Percentiles rank a stretch among this genome's conserved stretches.
Conservation (phyloP, 1,140 invertebrate genomes). For the Philotrypesis tridentata region DNA sequence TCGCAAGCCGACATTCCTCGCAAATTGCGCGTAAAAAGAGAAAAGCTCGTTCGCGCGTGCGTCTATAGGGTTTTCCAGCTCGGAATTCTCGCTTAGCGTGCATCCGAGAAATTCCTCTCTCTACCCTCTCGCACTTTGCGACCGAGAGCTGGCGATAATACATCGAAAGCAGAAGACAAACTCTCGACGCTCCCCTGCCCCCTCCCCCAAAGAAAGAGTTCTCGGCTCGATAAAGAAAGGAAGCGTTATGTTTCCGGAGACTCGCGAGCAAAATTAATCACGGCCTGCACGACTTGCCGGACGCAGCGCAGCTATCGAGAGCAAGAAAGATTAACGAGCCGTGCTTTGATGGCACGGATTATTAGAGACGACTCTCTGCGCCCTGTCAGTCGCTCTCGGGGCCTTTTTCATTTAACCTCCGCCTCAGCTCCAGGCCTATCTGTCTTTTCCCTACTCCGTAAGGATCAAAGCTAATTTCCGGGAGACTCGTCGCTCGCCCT, state of each 20-base stretch:
- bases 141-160: background rate
- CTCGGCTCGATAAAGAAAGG: background rate
- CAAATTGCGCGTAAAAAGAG: no score
- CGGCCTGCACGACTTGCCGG: slow-evolving; percentile 17
- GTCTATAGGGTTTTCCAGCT: no score
- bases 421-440: background rate
- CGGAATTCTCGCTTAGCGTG: no score
- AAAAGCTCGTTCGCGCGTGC: no score
- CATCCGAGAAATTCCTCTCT: no score
- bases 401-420: background rate
- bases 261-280: slow-evolving; percentile 41
- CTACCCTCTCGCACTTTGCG: no score
- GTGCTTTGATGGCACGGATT: slow-evolving; percentile 1
- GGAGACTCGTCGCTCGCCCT: no score
- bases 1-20: no score
- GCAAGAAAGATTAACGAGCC: slow-evolving; percentile 57
- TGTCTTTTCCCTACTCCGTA: slow-evolving; percentile 11
- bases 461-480: background rate
- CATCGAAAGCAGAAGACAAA: no score
- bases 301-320: slow-evolving; percentile 43
- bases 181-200: background rate
- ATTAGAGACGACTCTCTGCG: background rate
- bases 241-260: background rate
- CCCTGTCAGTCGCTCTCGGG: background rate
- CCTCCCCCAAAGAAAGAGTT: background rate